phyloP scores from a whole-genome alignment of 2,888 invertebrate genomes.

The Hemicrepidius hirtus region DNA sequence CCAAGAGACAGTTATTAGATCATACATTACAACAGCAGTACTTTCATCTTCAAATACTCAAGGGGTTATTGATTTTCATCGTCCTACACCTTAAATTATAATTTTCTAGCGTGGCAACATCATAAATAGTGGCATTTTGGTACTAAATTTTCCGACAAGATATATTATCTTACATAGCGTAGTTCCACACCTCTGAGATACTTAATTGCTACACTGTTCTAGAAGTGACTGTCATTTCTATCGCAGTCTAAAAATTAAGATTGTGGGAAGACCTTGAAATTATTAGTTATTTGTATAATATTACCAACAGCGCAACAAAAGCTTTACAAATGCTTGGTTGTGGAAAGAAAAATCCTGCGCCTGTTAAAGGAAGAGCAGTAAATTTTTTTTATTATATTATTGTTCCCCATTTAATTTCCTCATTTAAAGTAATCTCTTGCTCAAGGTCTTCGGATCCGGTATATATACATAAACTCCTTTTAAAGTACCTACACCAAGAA shows the following conservation, averaged over 20 bases:
- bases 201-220: neutral
- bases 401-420: no score
- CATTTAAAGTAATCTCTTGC: no score
- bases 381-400: no score
- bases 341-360: no score
- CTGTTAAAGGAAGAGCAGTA: no score
- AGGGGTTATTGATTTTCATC: constrained; percentile 14
- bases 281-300: no score
- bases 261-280: constrained; percentile 8
- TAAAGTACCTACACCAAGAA: no score
- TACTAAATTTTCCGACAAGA: constrained; percentile 30
- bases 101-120: constrained; percentile 27
- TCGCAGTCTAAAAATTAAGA: neutral
- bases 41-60: constrained; percentile 6
- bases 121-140: constrained; percentile 35
- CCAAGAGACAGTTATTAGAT: neutral
- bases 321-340: no score
- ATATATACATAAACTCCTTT: no score
- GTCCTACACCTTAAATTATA: constrained; percentile 22
- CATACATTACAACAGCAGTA: constrained; percentile 9
- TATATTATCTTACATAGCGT: constrained; percentile 24
- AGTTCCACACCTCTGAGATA: neutral
- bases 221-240: constrained; percentile 17
- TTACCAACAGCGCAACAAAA: no score
- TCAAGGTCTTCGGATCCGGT: no score